These are phyloP conservation scores for Neopelma chrysocephalum DNA, from an alignment of 2,797 vertebrate genomes.

Conservation along the genomic window DNA sequence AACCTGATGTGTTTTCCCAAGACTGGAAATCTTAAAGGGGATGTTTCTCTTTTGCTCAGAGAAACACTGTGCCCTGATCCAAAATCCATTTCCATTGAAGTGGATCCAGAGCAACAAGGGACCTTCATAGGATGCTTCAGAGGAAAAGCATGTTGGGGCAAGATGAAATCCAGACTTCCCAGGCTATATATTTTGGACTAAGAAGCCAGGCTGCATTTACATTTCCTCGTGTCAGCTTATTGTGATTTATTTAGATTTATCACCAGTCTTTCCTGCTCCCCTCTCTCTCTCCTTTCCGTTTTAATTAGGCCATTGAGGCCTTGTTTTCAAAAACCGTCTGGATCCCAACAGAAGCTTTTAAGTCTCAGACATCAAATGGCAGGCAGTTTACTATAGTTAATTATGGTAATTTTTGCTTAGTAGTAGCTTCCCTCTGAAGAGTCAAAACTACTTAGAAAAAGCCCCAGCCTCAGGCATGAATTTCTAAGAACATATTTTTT, in stretches of 20 bases:
- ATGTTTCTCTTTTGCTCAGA: background rate
- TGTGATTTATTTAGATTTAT: conserved; percentile 27
- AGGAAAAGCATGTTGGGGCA: background rate
- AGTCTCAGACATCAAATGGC: conserved; percentile 53
- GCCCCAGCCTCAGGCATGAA: conserved; percentile 49
- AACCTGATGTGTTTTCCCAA: background rate
- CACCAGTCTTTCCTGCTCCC: background rate
- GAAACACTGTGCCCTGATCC: background rate
- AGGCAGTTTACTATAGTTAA: conserved; percentile 58
- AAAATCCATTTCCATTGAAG: background rate
- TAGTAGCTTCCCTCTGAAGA: conserved; percentile 50
- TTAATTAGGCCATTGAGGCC: conserved; percentile 55
- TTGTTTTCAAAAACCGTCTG: conserved; percentile 20
- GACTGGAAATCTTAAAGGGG: background rate
- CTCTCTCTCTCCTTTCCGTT: background rate
- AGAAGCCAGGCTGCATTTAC: background rate
- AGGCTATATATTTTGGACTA: background rate
- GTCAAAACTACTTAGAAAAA: conserved; percentile 59
- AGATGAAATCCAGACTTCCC: background rate
- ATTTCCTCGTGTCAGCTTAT: background rate
- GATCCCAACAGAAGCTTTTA: conserved; percentile 52
- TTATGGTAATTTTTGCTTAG: conserved; percentile 64
- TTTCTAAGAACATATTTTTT: conserved; percentile 58
- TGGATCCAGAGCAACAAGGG: background rate
- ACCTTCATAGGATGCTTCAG: background rate